phyloP scores from a whole-genome alignment of 2,888 invertebrate genomes.

The Pyrrhosoma nymphula region DNA sequence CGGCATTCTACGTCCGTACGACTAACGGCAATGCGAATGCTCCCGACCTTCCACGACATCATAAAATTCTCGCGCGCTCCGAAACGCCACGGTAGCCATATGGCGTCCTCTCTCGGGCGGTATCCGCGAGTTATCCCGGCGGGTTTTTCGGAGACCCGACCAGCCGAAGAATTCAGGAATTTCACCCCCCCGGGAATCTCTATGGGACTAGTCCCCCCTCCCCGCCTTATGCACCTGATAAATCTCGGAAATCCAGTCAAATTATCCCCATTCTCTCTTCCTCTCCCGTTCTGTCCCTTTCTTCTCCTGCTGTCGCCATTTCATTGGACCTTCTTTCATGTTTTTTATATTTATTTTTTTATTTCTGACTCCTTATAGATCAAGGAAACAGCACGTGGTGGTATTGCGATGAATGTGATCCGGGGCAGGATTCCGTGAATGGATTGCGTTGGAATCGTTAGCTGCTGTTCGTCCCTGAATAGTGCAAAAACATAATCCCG shows the following conservation, averaged over 20 bases:
- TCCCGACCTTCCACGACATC: slow-evolving; percentile 14
- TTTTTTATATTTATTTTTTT: neutral
- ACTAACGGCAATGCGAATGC: neutral
- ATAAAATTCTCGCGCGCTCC: neutral
- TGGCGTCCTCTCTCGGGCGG: slow-evolving; percentile 45
- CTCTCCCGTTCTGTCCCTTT: neutral
- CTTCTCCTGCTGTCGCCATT: neutral
- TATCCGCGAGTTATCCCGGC: slow-evolving; percentile 16
- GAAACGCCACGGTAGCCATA: slow-evolving; percentile 17
- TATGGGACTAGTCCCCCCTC: neutral
- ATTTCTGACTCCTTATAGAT: neutral
- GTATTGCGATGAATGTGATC: neutral
- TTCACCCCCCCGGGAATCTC: neutral
- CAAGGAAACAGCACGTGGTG: neutral
- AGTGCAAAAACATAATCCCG: neutral
- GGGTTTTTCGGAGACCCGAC: neutral
- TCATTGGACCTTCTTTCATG: neutral
- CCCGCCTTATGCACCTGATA: neutral
- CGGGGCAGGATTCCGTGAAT: neutral
- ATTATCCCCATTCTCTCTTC: neutral
- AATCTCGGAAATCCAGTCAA: neutral
- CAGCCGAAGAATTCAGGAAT: slow-evolving; percentile 40
- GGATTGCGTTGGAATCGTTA: neutral
- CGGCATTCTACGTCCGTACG: neutral
- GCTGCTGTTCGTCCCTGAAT: neutral